Evolutionary conservation across 2,888 invertebrate genomes (phyloP).

Genomic region (Choreutis nemorana): DNA sequence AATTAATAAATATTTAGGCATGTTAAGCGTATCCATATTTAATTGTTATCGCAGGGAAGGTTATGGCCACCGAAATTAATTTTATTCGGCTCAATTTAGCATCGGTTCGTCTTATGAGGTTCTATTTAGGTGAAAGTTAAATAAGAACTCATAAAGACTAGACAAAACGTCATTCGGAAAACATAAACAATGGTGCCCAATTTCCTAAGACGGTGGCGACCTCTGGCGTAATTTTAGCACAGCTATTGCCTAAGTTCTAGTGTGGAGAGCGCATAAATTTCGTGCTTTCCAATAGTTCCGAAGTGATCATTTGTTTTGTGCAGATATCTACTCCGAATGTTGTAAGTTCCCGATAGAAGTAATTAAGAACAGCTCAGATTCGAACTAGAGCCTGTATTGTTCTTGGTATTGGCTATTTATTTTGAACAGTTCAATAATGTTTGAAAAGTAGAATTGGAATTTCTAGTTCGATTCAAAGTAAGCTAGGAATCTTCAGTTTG

Average conservation of each 20-base stretch:
- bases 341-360: too few relatives aligned
- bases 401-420: not conserved
- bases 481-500: too few relatives aligned
- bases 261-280: constrained; percentile 33
- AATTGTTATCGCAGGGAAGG: too few relatives aligned
- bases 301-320: constrained; percentile 33
- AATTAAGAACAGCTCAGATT: constrained; percentile 23
- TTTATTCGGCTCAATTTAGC: not conserved
- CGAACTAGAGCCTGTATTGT: constrained; percentile 9
- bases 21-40: too few relatives aligned
- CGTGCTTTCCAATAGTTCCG: constrained; percentile 18
- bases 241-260: constrained; percentile 7
- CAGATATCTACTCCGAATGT: constrained; percentile 23
- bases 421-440: too few relatives aligned
- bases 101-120: too few relatives aligned
- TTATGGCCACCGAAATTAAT: not conserved
- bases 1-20: too few relatives aligned
- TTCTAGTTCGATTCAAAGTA: too few relatives aligned
- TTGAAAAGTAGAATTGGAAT: too few relatives aligned
- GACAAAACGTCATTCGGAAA: constrained; percentile 28
- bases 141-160: too few relatives aligned
- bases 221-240: constrained; percentile 5
- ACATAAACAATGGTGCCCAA: constrained; percentile 38
- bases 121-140: too few relatives aligned
- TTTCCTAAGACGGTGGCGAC: constrained; percentile 20